A percentile compares a stretch with the other conserved stretches of the same genome.
phyloP scores from a whole-genome alignment of 64 coral and sea anemone genomes.

The Pocillopora verrucosa region DNA sequence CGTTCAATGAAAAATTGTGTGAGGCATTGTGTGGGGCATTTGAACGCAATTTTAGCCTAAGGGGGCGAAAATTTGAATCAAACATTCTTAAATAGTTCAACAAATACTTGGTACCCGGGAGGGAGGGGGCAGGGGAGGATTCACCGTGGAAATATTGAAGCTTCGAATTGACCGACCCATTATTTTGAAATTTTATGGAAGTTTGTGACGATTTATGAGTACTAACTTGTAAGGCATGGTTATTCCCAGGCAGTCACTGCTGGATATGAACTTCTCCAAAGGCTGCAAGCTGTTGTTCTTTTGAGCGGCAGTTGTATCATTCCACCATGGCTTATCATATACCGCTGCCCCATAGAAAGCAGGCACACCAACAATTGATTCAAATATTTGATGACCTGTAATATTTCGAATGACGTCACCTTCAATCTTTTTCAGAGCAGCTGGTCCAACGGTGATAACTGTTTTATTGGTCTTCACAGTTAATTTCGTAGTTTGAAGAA shows the following conservation, averaged over 20 bases:
- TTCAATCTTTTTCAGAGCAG: constrained; percentile 4
- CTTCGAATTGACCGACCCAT: no score
- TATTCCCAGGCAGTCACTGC: constrained; percentile 11
- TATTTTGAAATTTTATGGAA: no score
- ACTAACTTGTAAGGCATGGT: constrained; percentile 33
- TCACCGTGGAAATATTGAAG: no score
- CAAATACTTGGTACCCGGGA: no score
- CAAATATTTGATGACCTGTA: neutral
- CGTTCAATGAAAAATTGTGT: no score
- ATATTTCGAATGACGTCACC: constrained; percentile 15
- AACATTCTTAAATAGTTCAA: no score
- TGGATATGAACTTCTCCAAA: constrained; percentile 11
- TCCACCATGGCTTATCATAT: constrained; percentile 22
- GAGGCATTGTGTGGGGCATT: no score
- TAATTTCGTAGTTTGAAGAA: neutral
- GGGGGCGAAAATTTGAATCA: no score
- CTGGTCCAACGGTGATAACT: neutral
- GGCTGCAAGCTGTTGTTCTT: neutral
- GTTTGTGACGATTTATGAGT: neutral
- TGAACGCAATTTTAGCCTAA: no score
- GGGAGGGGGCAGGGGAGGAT: no score
- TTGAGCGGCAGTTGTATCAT: neutral
- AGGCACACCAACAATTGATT: constrained; percentile 25
- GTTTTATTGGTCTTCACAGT: constrained; percentile 16
- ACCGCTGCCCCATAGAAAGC: constrained; percentile 37